Base-by-base conservation (phyloP, 2,113 vertebrate genomes). In the Bos javanicus region DNA sequence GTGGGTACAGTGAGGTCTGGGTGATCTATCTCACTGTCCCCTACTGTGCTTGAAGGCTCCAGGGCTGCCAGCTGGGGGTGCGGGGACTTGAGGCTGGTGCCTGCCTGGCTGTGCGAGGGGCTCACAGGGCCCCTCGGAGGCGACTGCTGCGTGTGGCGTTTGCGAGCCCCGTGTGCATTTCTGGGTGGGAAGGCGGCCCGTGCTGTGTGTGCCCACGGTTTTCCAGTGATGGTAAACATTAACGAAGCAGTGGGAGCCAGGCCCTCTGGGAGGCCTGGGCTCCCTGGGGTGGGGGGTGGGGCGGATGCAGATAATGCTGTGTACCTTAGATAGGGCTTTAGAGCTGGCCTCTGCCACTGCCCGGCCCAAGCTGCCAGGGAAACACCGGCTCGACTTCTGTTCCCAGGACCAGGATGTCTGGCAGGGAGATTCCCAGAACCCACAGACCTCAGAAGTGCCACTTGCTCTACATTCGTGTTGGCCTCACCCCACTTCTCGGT, bases 251-350 rank as follows among this genome's bases (percentile, higher is more conserved):
- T 67, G 83, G 95, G 94, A 93, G 91, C 92, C 95, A 56, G 91
- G 96, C 86, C 94, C 98, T 91, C 88, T 36, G 48, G 98, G 97
- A 97, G 96, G 94, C 97, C 97, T 95, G 64, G 91, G 78, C 90
- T 95, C 89, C 78, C 97, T 83, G 30, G 26, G 84, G 0, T 15
- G 62, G 87, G 84, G 93, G 93, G 36, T 74, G n/a, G 67, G 67
- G 67, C 10, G 5, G 96, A 97, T 71, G 93, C 83, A 97, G 98
- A 98, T 98, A 98, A 96, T 21, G 83, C 97, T 98, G 96, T 98
- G 98, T 98, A 98, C 96, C 98, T 98, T 97, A 98, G 98, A 98
- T 98, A 98, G 97, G 57, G 92, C 96, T 87, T 39, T 50, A 28
- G 81, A 26, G 92, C 88, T 2, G 59, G 98, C 86, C 93, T 76